Base-by-base conservation (phyloP, 2,113 vertebrate species). In the Vidua chalybeata region DNA sequence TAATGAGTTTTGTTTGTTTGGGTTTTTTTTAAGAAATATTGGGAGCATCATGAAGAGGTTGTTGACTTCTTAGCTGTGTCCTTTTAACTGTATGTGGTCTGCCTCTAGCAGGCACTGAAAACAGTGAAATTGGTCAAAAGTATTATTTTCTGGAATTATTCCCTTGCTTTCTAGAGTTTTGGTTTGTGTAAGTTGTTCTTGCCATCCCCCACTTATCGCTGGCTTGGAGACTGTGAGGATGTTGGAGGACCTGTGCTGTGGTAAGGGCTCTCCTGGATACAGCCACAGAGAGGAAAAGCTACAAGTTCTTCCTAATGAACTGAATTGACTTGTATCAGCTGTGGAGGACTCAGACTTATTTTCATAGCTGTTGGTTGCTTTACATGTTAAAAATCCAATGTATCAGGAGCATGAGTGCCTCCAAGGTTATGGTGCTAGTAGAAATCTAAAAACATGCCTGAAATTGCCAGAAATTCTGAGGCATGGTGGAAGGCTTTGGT, bases 171-270 rank as follows among this genome's bases (percentile, higher is more conserved):
- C 30, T 43, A 30, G n/a, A 82, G 27, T 9, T 73, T 71, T 66
- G 45, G 17, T 64, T 89, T 91, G 11, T 68, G 10, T 75, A 51
- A 84, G 9, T 41, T 87, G 31, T 73, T 69, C 35, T 76, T 56
- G 17, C 78, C 59, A 20, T 56, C 28, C 13, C 2, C 8, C 1
- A 2, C 63, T 46, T 85, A 9, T 31, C 0, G 0, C 54, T 61
- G 39, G 26, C 15, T 28, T 1, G 2, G 33, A 31, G 30, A 15
- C 59, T 75, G 35, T 46, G 49, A 94, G 54, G 45, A 33, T 11
- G 3, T 35, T 48, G 45, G 15, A 28, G 45, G 67, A 51, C 15
- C 33, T 55, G 12, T 18, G 9, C 2, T 45, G 31, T 64, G 27
- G 54, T 27, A 87, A 78, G 41, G 21, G 6, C 24, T 74, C 5